Percentiles rank a stretch among this genome's conserved stretches.
phyloP scores from a whole-genome alignment of 2,797 vertebrate species.

The Streptopelia turtur region DNA sequence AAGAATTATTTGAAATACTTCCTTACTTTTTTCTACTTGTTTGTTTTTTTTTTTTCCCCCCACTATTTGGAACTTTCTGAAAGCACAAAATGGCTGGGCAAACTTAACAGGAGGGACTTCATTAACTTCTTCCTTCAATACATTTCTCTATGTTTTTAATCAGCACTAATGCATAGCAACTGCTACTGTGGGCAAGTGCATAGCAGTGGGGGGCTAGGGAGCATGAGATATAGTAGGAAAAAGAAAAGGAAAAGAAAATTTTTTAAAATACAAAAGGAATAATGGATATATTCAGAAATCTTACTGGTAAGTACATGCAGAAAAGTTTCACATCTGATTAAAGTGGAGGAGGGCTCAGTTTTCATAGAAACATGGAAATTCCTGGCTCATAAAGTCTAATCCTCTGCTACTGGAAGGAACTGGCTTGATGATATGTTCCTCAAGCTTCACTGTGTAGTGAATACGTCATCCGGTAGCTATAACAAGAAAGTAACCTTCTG shows the following conservation, averaged over 20 bases:
- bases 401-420: not conserved
- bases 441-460: not conserved
- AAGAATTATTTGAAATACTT: not conserved
- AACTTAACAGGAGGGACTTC: not conserved
- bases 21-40: not conserved
- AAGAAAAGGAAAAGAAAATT: not conserved
- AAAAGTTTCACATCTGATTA: not conserved
- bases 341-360: not conserved
- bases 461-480: not conserved
- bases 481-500: not conserved
- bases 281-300: not conserved
- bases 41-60: fast-evolving
- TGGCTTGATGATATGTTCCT: not conserved
- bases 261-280: not conserved
- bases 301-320: not conserved
- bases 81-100: not conserved
- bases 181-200: not conserved
- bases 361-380: not conserved
- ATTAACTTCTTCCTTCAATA: not conserved
- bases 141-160: not conserved
- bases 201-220: not conserved
- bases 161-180: not conserved
- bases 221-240: not conserved
- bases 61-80: not conserved
- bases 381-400: not conserved